phyloP scores from a whole-genome alignment of 2,888 invertebrate species.

The Drosophila ezoana region DNA sequence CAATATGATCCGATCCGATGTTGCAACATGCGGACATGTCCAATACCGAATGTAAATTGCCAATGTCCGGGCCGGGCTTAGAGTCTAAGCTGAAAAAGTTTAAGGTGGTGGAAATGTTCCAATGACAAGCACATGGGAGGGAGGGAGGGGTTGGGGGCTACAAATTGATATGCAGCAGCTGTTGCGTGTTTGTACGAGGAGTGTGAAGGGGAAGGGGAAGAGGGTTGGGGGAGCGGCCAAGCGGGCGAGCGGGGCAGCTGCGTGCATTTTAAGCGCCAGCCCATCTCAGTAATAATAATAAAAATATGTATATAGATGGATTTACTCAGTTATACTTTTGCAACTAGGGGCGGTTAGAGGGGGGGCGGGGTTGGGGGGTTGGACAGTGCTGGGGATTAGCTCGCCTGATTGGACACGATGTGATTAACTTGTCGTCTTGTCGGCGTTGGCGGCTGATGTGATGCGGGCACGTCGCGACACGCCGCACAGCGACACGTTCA shows the following conservation, averaged over 20 bases:
- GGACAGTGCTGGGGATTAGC: conserved; percentile 70
- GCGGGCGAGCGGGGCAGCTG: conserved; percentile 11
- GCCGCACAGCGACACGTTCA: conserved; percentile 28
- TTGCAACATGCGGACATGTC: conserved; percentile 39
- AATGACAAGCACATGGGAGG: conserved; percentile 1
- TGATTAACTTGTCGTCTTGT: conserved; percentile 81
- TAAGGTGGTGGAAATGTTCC: conserved; percentile 20
- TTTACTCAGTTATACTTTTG: background rate
- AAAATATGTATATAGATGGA: conserved; percentile 42
- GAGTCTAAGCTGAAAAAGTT: conserved; percentile 46
- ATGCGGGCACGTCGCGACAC: conserved; percentile 55
- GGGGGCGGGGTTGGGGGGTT: background rate
- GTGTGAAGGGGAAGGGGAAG: too few relatives aligned
- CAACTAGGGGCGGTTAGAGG: background rate
- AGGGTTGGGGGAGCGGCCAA: too few relatives aligned
- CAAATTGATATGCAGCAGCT: conserved; percentile 80
- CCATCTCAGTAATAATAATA: conserved; percentile 74
- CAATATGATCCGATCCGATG: conserved; percentile 26
- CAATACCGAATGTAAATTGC: conserved; percentile 70
- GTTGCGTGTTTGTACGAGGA: conserved; percentile 54
- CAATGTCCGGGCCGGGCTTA: conserved; percentile 77
- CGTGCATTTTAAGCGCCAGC: conserved; percentile 49
- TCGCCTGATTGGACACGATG: conserved; percentile 83
- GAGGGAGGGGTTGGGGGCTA: conserved; percentile 10
- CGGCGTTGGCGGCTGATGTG: conserved; percentile 34